phyloP scores from a whole-genome alignment of 2,888 invertebrate genomes.

The Ormyrus rosae region DNA sequence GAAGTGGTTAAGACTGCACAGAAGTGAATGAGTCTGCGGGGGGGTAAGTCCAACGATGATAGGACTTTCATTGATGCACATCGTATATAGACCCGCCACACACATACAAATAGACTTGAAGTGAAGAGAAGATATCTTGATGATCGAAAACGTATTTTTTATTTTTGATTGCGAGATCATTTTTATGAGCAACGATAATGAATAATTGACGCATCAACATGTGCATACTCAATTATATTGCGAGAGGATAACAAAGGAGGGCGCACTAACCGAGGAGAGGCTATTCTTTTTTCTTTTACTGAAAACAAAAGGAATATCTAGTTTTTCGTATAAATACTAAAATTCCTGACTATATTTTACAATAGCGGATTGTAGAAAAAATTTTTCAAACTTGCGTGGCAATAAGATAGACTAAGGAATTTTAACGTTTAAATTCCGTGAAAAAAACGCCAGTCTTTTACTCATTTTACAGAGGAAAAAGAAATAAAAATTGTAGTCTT shows the following conservation, averaged over 20 bases:
- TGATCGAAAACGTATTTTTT: constrained; percentile 26
- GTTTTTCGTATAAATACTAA: constrained; percentile 34
- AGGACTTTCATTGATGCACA: not conserved
- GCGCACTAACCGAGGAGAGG: constrained; percentile 37
- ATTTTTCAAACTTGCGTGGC: constrained; percentile 7
- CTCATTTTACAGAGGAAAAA: constrained; percentile 7
- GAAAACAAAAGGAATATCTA: constrained; percentile 38
- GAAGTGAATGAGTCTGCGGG: constrained; percentile 38
- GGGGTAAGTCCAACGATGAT: constrained; percentile 33
- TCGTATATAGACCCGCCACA: not conserved
- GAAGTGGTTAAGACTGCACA: constrained; percentile 61
- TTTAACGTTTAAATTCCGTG: constrained; percentile 10
- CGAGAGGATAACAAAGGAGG: constrained; percentile 1
- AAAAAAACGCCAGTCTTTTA: constrained; percentile 15
- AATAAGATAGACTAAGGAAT: constrained; percentile 19
- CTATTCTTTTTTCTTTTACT: constrained; percentile 33
- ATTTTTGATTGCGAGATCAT: constrained; percentile 23
- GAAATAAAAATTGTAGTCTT: constrained; percentile 48
- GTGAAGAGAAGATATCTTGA: constrained; percentile 20
- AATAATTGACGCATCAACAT: constrained; percentile 25
- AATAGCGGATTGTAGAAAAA: constrained; percentile 23
- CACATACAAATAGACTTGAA: not conserved
- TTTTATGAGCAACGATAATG: constrained; percentile 33
- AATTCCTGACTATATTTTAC: constrained; percentile 46
- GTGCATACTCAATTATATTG: constrained; percentile 41